Evolutionary conservation across 1,140 invertebrate genomes (phyloP).

Genomic region (Eriosoma lanigerum): DNA sequence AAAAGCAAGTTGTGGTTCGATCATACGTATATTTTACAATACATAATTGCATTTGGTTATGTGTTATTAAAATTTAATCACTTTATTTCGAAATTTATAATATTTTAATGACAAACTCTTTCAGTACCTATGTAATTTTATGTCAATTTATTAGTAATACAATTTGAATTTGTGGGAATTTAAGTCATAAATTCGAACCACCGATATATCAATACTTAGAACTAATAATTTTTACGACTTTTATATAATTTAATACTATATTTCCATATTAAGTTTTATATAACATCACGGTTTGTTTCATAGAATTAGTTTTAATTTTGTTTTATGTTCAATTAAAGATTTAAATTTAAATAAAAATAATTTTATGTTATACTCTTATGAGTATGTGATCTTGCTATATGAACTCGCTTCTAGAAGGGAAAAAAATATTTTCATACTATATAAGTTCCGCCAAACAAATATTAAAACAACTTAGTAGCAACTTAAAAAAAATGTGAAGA

Average conservation of each 20-base stretch:
- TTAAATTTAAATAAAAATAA: neutral
- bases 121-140: neutral
- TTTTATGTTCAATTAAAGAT: slow-evolving; percentile 45
- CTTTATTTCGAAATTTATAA: no score
- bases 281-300: no score
- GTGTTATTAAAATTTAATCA: no score
- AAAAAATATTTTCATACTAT: neutral
- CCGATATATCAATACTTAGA: no score
- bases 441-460: neutral
- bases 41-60: no score
- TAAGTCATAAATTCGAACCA: no score
- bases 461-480: neutral
- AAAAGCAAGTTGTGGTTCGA: neutral
- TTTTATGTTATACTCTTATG: neutral
- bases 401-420: neutral
- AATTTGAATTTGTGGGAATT: no score
- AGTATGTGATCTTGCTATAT: neutral
- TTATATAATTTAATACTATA: neutral
- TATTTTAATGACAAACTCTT: no score
- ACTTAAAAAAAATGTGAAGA: neutral
- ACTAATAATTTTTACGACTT: neutral
- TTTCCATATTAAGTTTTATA: no score
- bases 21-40: neutral
- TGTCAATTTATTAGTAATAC: no score
- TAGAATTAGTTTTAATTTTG: slow-evolving; percentile 42